A percentile compares a stretch with the other conserved stretches of the same genome.
These are phyloP conservation scores for Callyntrura sp. DNA, from an alignment of 2,888 invertebrate species.

Conservation along the genomic window DNA sequence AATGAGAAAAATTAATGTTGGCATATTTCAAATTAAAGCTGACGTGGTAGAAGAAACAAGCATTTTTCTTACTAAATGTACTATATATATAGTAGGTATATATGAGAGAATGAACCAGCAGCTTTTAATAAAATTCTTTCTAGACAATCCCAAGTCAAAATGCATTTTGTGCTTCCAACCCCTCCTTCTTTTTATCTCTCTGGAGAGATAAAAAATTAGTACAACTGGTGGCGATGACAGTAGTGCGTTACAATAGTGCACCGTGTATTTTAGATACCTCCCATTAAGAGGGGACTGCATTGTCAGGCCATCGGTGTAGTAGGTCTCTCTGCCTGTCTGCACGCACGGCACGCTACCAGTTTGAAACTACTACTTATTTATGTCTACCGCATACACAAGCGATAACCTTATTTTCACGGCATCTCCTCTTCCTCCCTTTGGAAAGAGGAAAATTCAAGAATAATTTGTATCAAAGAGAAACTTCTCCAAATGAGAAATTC, in stretches of 20 bases:
- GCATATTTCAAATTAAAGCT: constrained; percentile 56
- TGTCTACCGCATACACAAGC: background rate
- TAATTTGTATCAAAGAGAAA: constrained; percentile 58
- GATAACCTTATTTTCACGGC: background rate
- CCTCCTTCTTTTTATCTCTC: constrained; percentile 32
- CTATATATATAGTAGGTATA: background rate
- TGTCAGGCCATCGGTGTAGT: background rate
- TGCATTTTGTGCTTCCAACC: constrained; percentile 45
- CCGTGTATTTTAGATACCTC: background rate
- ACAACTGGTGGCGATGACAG: constrained; percentile 74
- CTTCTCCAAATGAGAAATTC: constrained; percentile 34
- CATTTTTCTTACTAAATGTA: background rate
- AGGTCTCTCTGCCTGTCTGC: background rate
- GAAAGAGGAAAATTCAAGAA: constrained; percentile 39
- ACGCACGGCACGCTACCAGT: background rate
- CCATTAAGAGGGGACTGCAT: background rate
- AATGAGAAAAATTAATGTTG: constrained; percentile 66
- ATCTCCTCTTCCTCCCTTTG: constrained; percentile 2
- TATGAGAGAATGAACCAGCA: background rate
- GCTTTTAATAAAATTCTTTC: constrained; percentile 41
- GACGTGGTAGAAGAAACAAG: constrained; percentile 23
- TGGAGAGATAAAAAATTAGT: constrained; percentile 71
- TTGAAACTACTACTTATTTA: constrained; percentile 35
- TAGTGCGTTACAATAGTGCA: constrained; percentile 11
- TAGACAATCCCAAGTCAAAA: constrained; percentile 37